phyloP scores from a whole-genome alignment of 2,113 vertebrate genomes.

The Myotis lucifugus region DNA sequence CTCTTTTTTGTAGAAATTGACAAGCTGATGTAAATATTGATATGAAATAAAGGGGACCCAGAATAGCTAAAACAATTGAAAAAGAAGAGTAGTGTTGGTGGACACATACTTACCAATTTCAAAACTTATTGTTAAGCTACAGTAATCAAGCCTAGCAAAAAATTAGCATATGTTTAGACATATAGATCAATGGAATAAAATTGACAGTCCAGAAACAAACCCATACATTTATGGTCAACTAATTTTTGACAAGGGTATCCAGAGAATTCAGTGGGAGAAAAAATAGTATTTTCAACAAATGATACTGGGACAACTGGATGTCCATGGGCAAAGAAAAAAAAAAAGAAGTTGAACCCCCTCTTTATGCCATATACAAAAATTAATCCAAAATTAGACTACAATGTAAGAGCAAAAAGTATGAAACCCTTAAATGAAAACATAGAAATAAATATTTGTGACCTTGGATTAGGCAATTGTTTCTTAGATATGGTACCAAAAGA shows the following conservation, averaged over 20 bases:
- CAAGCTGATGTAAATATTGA: constrained; percentile 61
- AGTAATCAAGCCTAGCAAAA: constrained; percentile 41
- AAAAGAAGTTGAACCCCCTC: neutral
- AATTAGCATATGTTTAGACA: neutral
- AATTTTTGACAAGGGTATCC: constrained; percentile 1
- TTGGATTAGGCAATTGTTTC: neutral
- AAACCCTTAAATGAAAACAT: neutral
- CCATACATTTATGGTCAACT: neutral
- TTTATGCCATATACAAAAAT: neutral
- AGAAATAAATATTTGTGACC: neutral
- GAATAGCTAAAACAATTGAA: constrained; percentile 31
- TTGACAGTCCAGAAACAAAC: constrained; percentile 16
- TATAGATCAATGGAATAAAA: constrained; percentile 26
- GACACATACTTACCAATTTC: neutral
- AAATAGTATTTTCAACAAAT: constrained; percentile 14
- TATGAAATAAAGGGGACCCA: neutral
- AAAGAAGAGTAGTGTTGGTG: constrained; percentile 12
- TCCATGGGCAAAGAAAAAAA: neutral
- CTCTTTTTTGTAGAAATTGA: neutral
- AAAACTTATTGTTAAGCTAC: constrained; percentile 27
- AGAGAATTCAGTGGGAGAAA: constrained; percentile 12
- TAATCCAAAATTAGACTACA: constrained; percentile 14
- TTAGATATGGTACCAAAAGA: neutral
- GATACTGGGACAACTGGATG: neutral
- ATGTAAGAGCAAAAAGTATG: neutral